A percentile compares a stretch with the other conserved stretches of the same genome.
Evolutionary conservation across 2,797 vertebrate species (phyloP).

Genomic region (Amblyopsis hoosieri): DNA sequence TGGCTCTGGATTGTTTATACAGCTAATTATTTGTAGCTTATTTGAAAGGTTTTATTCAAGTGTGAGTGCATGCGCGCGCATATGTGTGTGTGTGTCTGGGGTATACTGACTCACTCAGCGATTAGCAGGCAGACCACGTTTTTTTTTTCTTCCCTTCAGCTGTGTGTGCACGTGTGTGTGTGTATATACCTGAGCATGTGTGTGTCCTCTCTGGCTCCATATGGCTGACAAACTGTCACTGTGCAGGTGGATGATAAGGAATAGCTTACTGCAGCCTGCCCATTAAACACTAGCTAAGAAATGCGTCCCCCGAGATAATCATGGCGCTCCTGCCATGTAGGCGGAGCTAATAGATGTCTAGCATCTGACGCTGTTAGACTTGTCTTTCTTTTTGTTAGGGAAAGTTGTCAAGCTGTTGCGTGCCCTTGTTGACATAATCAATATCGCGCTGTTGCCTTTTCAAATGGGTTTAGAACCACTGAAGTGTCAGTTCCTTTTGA

Average conservation of each 20-base stretch:
- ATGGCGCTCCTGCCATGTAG: constrained; percentile 18
- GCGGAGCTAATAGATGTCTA: too few species aligned
- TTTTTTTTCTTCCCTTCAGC: constrained; percentile 5
- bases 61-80: background rate
- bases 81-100: constrained; percentile 6
- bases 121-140: constrained; percentile 24
- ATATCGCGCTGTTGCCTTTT: too few species aligned
- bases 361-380: too few species aligned
- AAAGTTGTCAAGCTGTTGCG: too few species aligned
- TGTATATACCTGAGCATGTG: background rate
- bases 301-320: constrained; percentile 33
- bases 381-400: too few species aligned
- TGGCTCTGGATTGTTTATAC: constrained; percentile 25
- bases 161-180: constrained; percentile 3
- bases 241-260: constrained; percentile 26
- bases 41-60: constrained; percentile 45
- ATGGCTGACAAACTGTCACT: constrained; percentile 6
- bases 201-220: constrained; percentile 3
- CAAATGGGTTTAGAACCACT: too few species aligned
- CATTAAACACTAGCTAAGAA: constrained; percentile 29
- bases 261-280: constrained; percentile 13
- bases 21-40: constrained; percentile 53
- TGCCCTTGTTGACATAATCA: too few species aligned
- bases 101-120: constrained; percentile 13
- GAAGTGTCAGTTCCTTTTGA: too few species aligned